Conservation (phyloP, 2,797 vertebrate genomes). For the Brachyalestes nurse region DNA sequence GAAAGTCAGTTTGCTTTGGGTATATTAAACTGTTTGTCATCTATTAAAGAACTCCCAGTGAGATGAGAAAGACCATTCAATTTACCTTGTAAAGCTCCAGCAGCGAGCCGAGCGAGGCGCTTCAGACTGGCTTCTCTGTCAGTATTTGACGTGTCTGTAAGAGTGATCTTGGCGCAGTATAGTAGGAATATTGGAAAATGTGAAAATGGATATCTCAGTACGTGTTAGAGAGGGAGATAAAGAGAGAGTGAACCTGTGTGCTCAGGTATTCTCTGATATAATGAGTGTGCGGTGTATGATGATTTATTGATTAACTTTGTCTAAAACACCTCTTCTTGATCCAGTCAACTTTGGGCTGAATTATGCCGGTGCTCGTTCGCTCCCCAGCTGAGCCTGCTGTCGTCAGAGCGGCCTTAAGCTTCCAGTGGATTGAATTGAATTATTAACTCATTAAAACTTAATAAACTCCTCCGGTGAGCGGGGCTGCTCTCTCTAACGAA, state of each 20-base stretch:
- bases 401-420: slow-evolving; percentile 40
- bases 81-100: slow-evolving; percentile 3
- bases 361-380: slow-evolving; percentile 46
- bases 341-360: slow-evolving; percentile 48
- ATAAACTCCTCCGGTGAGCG: slow-evolving; percentile 55
- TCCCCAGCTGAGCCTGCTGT: slow-evolving; percentile 52
- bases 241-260: slow-evolving; percentile 10
- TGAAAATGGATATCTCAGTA: background rate
- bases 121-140: slow-evolving; percentile 24
- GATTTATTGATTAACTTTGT: slow-evolving; percentile 50
- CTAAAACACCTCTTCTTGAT: slow-evolving; percentile 34
- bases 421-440: slow-evolving; percentile 59
- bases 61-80: slow-evolving; percentile 17
- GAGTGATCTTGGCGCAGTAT: slow-evolving; percentile 8
- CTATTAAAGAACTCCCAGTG: background rate
- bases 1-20: background rate
- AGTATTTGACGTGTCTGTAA: slow-evolving; percentile 29
- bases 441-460: slow-evolving; percentile 65
- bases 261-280: slow-evolving; percentile 39
- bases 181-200: background rate
- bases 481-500: slow-evolving; percentile 45
- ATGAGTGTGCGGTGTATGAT: slow-evolving; percentile 39
- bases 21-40: background rate
- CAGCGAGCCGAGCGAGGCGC: background rate
- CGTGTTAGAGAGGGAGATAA: background rate